phyloP scores from a whole-genome alignment of 2,888 invertebrate species.

The Epinotia ramella region DNA sequence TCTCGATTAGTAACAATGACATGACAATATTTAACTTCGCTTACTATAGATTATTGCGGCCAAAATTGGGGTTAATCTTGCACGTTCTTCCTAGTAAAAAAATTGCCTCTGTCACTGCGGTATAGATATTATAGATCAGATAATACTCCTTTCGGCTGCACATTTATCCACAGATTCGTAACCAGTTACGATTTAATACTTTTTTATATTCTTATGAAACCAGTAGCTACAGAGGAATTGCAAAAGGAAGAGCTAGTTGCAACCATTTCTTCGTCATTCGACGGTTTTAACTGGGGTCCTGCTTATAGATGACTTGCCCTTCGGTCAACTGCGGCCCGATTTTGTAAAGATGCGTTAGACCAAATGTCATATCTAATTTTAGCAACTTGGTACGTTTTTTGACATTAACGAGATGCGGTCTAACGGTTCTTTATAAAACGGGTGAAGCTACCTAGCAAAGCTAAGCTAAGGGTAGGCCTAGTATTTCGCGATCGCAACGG shows the following conservation, averaged over 20 bases:
- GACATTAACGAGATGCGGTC: too few species aligned
- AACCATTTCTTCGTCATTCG: background rate
- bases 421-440: too few species aligned
- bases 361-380: too few species aligned
- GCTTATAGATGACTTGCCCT: background rate
- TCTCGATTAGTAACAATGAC: slow-evolving; percentile 42
- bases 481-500: background rate
- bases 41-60: slow-evolving; percentile 41
- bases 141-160: background rate
- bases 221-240: background rate
- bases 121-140: slow-evolving; percentile 9
- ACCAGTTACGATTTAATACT: background rate
- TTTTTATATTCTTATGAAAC: background rate
- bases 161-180: background rate
- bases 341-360: too few species aligned
- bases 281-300: background rate
- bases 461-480: too few species aligned
- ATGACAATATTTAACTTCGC: slow-evolving; percentile 45
- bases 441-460: too few species aligned
- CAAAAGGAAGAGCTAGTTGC: background rate
- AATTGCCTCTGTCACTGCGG: slow-evolving; percentile 7
- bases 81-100: slow-evolving; percentile 34
- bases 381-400: too few species aligned
- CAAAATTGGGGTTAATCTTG: slow-evolving; percentile 37
- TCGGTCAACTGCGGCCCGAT: too few species aligned